Percentiles rank a stretch among this genome's conserved stretches.
These are phyloP conservation scores for Polyploca ridens DNA, from an alignment of 2,888 invertebrate species.

Conservation along the genomic window DNA sequence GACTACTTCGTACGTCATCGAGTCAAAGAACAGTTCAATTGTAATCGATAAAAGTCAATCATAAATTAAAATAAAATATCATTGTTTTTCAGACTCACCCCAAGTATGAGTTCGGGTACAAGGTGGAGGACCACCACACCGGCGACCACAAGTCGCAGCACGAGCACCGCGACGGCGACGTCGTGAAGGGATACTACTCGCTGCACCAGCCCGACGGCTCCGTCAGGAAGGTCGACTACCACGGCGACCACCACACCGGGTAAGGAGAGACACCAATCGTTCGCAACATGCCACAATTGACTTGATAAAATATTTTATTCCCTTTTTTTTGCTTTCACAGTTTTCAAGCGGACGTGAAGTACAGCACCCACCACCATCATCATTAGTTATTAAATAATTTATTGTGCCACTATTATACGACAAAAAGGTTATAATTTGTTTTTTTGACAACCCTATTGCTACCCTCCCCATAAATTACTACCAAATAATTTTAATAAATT, in stretches of 20 bases:
- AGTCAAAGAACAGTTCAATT: not conserved
- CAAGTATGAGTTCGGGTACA: slow-evolving; percentile 75
- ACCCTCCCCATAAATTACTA: too few species aligned
- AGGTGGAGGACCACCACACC: slow-evolving; percentile 77
- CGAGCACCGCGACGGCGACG: slow-evolving; percentile 80
- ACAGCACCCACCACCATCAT: slow-evolving; percentile 21
- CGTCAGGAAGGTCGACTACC: slow-evolving; percentile 74
- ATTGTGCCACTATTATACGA: not conserved
- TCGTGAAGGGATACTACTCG: slow-evolving; percentile 83
- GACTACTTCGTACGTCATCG: slow-evolving; percentile 6
- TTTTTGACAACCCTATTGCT: too few species aligned
- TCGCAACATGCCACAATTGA: not conserved
- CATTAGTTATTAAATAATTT: too few species aligned
- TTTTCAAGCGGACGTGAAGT: slow-evolving; percentile 53
- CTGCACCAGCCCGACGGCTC: slow-evolving; percentile 72
- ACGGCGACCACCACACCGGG: slow-evolving; percentile 70
- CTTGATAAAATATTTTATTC: not conserved
- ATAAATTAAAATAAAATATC: not conserved
- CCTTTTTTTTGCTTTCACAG: not conserved
- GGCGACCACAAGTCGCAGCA: slow-evolving; percentile 79
- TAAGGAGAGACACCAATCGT: slow-evolving; percentile 22
- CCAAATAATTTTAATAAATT: too few species aligned
- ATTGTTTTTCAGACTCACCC: slow-evolving; percentile 53
- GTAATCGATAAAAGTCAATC: not conserved
- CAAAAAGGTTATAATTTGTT: not conserved